Evolutionary conservation across 35 echinoderm and acorn worm genomes (phyloP).

Genomic region (Eucidaris tribuloides): DNA sequence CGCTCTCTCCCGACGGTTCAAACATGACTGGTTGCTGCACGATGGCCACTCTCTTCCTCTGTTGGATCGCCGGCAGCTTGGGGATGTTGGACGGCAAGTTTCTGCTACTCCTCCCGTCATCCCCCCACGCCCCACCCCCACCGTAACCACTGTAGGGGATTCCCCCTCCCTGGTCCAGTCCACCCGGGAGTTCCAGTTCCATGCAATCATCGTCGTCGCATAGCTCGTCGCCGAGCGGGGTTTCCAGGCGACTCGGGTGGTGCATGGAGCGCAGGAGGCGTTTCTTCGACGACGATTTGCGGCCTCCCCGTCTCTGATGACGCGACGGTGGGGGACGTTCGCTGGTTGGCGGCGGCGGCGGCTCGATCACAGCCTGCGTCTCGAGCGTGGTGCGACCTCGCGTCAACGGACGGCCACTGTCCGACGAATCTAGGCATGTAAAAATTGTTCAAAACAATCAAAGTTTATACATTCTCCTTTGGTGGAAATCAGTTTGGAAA

Average conservation of each 20-base stretch:
- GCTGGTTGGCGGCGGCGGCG: conserved; percentile 34
- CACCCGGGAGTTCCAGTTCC: background rate
- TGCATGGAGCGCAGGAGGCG: conserved; percentile 14
- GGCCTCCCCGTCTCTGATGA: background rate
- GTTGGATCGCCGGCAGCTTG: conserved; percentile 64
- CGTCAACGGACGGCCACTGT: background rate
- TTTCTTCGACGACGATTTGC: background rate
- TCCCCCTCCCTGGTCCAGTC: background rate
- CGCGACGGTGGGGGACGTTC: background rate
- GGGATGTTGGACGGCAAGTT: conserved; percentile 46
- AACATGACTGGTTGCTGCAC: conserved; percentile 37
- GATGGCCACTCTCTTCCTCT: conserved; percentile 28
- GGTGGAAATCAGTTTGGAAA: no score
- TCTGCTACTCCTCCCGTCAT: background rate
- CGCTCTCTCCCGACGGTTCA: conserved; percentile 48
- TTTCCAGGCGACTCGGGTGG: conserved; percentile 60
- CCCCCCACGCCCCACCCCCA: conserved; percentile 16
- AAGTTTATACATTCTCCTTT: no score
- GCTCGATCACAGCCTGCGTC: conserved; percentile 69
- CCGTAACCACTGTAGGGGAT: conserved; percentile 16
- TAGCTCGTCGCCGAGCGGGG: conserved; percentile 62
- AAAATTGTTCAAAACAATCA: no score
- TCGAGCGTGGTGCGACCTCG: conserved; percentile 25
- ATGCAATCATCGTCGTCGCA: conserved; percentile 49
- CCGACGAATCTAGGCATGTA: conserved; percentile 15